Conservation (phyloP, 2,888 invertebrate species). For the Linnaemya tessellans region DNA sequence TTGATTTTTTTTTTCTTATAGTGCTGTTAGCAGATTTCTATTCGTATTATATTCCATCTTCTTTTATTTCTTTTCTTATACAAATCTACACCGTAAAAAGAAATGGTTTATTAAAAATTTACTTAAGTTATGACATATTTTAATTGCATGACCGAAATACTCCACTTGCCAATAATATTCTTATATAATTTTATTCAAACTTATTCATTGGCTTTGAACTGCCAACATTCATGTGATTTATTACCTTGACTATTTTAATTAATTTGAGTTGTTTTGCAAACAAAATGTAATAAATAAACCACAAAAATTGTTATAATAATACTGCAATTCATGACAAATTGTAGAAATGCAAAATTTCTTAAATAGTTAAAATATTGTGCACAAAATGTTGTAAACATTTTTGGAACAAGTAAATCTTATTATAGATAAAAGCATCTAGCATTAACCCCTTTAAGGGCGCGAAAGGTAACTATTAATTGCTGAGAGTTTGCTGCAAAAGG, state of each 20-base stretch:
- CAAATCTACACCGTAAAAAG: too few relatives aligned
- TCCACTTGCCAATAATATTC: background rate
- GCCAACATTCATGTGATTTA: constrained; percentile 25
- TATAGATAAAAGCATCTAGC: background rate
- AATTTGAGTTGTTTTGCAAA: background rate
- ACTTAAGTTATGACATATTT: background rate
- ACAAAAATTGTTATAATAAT: constrained; percentile 30
- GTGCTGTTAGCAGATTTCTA: too few relatives aligned
- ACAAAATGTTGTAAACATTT: constrained; percentile 35
- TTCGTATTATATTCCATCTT: too few relatives aligned
- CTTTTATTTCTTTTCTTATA: too few relatives aligned
- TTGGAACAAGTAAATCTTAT: constrained; percentile 22
- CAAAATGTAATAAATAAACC: background rate
- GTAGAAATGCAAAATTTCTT: constrained; percentile 9
- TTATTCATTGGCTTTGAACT: background rate
- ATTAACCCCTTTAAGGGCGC: background rate
- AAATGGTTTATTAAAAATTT: too few relatives aligned
- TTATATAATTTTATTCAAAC: background rate
- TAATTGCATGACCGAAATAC: background rate
- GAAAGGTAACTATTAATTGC: background rate
- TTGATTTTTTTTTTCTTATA: too few relatives aligned
- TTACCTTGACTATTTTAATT: constrained; percentile 45
- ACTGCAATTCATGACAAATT: constrained; percentile 45
- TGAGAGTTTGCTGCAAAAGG: too few relatives aligned
- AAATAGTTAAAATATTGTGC: constrained; percentile 29